Percentiles rank a stretch among this genome's conserved stretches.
Evolutionary conservation across 2,113 vertebrate genomes (phyloP).

Genomic region (Asarcornis scutulata): DNA sequence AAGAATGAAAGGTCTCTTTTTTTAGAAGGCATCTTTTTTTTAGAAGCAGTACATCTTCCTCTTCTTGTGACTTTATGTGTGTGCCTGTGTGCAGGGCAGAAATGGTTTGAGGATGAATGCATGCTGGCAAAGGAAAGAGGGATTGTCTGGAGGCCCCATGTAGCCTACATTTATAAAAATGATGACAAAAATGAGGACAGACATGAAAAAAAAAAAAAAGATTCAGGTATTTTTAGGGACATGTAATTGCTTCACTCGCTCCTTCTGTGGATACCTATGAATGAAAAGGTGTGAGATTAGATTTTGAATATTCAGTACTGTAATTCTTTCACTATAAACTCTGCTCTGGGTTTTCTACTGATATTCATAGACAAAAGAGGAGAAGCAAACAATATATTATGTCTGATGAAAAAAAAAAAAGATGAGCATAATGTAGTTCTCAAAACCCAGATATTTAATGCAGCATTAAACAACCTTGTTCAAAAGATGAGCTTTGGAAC

Average conservation of each 20-base stretch:
- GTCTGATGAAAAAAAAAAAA: background rate
- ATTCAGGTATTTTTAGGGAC: background rate
- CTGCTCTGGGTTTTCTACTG: background rate
- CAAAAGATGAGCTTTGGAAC: background rate
- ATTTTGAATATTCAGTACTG: background rate
- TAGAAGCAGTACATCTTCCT: background rate
- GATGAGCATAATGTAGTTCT: background rate
- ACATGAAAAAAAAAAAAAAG: background rate
- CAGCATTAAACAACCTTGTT: background rate
- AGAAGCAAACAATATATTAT: background rate
- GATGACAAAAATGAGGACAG: background rate
- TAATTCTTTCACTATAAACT: background rate
- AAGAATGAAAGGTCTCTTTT: conserved; percentile 9
- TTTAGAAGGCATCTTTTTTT: background rate
- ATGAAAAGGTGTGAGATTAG: background rate
- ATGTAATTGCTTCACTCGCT: background rate
- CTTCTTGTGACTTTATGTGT: background rate
- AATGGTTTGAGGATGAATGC: background rate
- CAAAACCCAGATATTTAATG: background rate
- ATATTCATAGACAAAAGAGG: background rate
- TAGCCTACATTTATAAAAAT: conserved; percentile 32
- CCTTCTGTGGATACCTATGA: background rate
- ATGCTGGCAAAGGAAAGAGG: background rate
- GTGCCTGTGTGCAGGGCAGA: background rate
- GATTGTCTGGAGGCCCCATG: background rate